Evolutionary conservation across 2,113 vertebrate genomes (phyloP), one percentile per base, ranked within the genome.

Genomic region (Sylvietta virens): DNA sequence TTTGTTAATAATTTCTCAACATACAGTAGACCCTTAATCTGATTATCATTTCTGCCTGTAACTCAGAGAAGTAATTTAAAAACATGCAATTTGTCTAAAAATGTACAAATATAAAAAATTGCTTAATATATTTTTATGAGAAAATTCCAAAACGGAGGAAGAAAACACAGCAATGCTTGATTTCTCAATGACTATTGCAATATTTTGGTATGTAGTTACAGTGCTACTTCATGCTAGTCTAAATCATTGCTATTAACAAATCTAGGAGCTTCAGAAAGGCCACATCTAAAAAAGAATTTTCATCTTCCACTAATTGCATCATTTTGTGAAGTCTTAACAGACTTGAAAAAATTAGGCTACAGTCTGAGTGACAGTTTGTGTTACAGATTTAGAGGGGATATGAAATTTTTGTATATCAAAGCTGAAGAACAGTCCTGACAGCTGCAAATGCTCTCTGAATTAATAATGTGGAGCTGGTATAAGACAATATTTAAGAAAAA

Each of bases 311-410:
- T 95, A 95, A 97, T 92, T 89, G 61, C 88, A 79, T 95, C 8
- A 66, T 97, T 97, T 98, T 86, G 90, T 78, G 88, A 95, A 95
- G 90, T 81, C 78, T 96, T 71, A 95, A 82, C 56, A 60, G 65
- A 88, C 85, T 92, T 96, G 65, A 97, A 96, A 94, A 96, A 95
- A 88, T 54, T 84, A 57, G 92, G 70, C 79, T 86, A 44, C 90
- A 35, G 12, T 87, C 70, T 95, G 96, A 97, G 82, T 96, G 96
- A 96, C 94, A 94, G 95, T 96, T 92, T 96, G 94, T 91, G 70
- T 80, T 95, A 89, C 86, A 91, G 47, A 94, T 97, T 97, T 97
- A 86, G 70, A 96, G 37, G 35, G 50, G 86, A 90, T 85, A 92
- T 84, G 95, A 94, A 92, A 89, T 95, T 94, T 94, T 97, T 73